Conservation (phyloP, 2,113 vertebrate genomes). For the Bombycilla garrulus region DNA sequence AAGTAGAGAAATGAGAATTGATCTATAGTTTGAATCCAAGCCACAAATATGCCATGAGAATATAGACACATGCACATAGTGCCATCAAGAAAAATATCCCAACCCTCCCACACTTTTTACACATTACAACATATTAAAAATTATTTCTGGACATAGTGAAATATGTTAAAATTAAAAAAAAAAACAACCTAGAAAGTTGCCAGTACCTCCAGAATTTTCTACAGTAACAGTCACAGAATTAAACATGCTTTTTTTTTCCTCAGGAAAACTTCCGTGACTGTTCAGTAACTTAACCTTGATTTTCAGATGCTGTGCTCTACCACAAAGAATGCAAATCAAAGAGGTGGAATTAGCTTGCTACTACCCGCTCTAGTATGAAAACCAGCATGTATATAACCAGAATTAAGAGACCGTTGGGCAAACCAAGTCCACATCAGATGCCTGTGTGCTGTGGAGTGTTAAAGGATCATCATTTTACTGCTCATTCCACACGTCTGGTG, state of each 20-base stretch:
- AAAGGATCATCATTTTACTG: background rate
- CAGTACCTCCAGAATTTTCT: background rate
- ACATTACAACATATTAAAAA: constrained; percentile 52
- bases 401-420: background rate
- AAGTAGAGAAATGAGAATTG: constrained; percentile 21
- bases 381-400: background rate
- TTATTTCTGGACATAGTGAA: constrained; percentile 36
- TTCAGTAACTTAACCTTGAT: background rate
- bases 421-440: background rate
- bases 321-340: background rate
- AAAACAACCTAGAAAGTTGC: background rate
- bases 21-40: constrained; percentile 62
- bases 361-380: background rate
- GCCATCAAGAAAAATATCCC: constrained; percentile 51
- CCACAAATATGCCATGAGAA: constrained; percentile 55
- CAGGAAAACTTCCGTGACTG: background rate
- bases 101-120: constrained; percentile 56
- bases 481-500: background rate
- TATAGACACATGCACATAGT: constrained; percentile 46
- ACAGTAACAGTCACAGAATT: background rate
- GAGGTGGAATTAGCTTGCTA: background rate
- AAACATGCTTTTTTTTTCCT: background rate
- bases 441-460: background rate
- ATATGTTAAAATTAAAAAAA: background rate
- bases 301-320: background rate